phyloP scores from a whole-genome alignment of 2,113 vertebrate species.

The Chionomys nivalis region DNA sequence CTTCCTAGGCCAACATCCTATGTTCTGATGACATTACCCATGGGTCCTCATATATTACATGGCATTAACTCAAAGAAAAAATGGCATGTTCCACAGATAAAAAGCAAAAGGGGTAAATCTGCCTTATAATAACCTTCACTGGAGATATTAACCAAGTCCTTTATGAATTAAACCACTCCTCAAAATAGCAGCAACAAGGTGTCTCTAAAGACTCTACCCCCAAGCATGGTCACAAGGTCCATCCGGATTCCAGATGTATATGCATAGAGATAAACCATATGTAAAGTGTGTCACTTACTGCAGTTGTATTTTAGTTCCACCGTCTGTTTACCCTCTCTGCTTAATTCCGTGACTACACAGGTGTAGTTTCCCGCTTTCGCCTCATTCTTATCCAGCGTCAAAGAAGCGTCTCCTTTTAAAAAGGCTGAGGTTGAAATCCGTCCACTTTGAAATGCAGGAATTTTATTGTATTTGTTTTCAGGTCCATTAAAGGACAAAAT shows the following conservation, averaged over 20 bases:
- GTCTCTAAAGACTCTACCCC: not conserved
- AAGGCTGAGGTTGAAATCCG: not conserved
- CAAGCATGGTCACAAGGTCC: too few species aligned
- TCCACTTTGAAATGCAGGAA: fast-evolving
- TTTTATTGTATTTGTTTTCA: fast-evolving
- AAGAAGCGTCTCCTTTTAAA: constrained; percentile 79
- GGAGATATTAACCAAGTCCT: not conserved
- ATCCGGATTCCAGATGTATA: not conserved
- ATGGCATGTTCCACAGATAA: not conserved
- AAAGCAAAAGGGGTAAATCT: not conserved
- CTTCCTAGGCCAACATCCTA: not conserved
- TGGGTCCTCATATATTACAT: too few species aligned
- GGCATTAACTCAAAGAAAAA: not conserved
- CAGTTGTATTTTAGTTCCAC: constrained; percentile 71
- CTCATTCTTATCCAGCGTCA: constrained; percentile 59
- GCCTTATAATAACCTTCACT: not conserved
- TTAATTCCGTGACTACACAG: constrained; percentile 84
- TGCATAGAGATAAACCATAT: not conserved
- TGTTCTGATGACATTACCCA: not conserved
- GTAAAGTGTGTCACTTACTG: constrained; percentile 67
- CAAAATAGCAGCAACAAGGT: not conserved
- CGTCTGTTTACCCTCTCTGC: constrained; percentile 78
- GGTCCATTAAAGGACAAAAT: constrained; percentile 81
- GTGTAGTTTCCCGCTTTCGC: constrained; percentile 83
- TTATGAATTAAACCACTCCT: not conserved